Evolutionary conservation across 2,113 vertebrate genomes (phyloP), one percentile per base, ranked within the genome.

Genomic region (Reinhardtius hippoglossoides): DNA sequence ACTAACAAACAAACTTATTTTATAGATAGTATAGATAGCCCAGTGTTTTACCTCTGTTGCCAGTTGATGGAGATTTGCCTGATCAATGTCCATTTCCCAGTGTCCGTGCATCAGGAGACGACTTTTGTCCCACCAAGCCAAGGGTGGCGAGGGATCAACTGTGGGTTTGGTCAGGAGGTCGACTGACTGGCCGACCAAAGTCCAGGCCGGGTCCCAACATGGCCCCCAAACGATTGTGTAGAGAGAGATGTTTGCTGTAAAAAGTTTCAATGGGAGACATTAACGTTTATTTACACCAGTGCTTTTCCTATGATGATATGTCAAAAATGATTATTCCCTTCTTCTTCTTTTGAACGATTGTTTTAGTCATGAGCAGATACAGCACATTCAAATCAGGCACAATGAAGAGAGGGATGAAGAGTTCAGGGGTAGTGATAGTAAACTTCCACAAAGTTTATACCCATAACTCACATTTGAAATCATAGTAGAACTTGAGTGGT

Each of bases 51-150:
- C 98, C 96, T 99, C 98, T 0, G 97, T 98, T 71, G 98, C 98
- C 58, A 99, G 93, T 88, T 99, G 98, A 86, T 99, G 98, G 26
- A 99, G 93, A 84, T 97, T 98, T 56, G 97, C 97, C 84, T 98
- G 97, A 15, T 98, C 97, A 9, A 99, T 96, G 83, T 98, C 96
- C 97, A 99, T 98, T 59, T 95, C 93, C 96, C 96, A 99, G 84
- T 86, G 93, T 2, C 98, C 98, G 0, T 99, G 98, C 48, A 98
- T 91, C 1, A 99, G 94, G 60, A 99, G 94, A 37, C 98, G 95
- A 88, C 97, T 98, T 90, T 99, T 99, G 89, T 99, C 98, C 98
- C 98, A 99, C 98, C 98, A 99, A 48, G 97, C 95, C 88, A 99
- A 86, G 0, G 94, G 94, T 20, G 96, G 94, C 0, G 97, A 98